phyloP scores from a whole-genome alignment of 2,888 invertebrate genomes.

The Prenolepis imparis region DNA sequence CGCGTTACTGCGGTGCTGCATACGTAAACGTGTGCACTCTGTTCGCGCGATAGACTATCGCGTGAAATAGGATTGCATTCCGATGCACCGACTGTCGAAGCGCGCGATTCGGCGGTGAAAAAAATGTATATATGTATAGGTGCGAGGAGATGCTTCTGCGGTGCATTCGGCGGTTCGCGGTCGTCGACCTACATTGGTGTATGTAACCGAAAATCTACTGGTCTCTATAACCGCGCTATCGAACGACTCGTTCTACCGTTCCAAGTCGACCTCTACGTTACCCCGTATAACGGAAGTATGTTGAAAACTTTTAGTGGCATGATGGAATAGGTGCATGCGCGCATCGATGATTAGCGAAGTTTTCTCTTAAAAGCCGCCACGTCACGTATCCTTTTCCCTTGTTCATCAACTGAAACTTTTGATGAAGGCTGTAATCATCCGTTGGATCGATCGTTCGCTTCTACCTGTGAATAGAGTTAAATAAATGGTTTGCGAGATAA shows the following conservation, averaged over 20 bases:
- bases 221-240: constrained; percentile 28
- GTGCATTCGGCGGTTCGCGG: constrained; percentile 15
- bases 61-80: constrained; percentile 58
- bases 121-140: not conserved
- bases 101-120: constrained; percentile 45
- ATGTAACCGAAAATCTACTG: constrained; percentile 58
- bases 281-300: constrained; percentile 60
- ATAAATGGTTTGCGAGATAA: constrained; percentile 32
- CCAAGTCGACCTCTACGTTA: constrained; percentile 55
- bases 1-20: constrained; percentile 51
- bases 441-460: constrained; percentile 19
- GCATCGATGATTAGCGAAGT: constrained; percentile 66
- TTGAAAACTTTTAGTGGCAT: constrained; percentile 60
- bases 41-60: constrained; percentile 49
- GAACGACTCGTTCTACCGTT: constrained; percentile 59
- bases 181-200: constrained; percentile 47
- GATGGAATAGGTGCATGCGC: constrained; percentile 51
- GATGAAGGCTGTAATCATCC: constrained; percentile 33
- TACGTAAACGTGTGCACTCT: constrained; percentile 52
- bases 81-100: constrained; percentile 55
- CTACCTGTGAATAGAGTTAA: constrained; percentile 13
- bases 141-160: constrained; percentile 42
- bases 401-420: constrained; percentile 26
- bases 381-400: constrained; percentile 33
- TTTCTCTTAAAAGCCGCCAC: constrained; percentile 44